phyloP scores from a whole-genome alignment of 2,797 vertebrate genomes.

The Cephalopachus bancanus region DNA sequence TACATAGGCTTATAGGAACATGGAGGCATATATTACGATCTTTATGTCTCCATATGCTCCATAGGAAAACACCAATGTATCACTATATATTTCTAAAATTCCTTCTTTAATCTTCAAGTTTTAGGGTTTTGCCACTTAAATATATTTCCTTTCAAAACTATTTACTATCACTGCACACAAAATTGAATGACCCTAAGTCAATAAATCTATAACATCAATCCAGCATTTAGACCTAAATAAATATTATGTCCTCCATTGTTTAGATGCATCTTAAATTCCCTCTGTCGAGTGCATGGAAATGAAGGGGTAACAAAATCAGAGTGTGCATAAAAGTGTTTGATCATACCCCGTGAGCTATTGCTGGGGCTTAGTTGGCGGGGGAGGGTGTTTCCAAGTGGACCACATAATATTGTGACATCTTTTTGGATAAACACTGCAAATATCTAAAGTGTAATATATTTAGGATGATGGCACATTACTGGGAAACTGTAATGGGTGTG shows the following conservation, averaged over 20 bases:
- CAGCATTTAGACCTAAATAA: background rate
- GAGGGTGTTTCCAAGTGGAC: background rate
- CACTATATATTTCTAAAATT: background rate
- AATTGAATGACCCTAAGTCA: background rate
- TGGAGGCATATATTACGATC: background rate
- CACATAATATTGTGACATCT: background rate
- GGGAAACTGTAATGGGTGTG: constrained; percentile 45
- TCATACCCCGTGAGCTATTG: background rate
- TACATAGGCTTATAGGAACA: background rate
- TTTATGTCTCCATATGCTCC: background rate
- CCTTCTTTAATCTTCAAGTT: background rate
- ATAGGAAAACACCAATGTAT: background rate
- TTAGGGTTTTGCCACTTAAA: background rate
- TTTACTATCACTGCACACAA: background rate
- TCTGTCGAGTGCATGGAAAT: background rate
- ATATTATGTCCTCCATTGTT: background rate
- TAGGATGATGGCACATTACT: constrained; percentile 53
- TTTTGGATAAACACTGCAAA: constrained; percentile 56
- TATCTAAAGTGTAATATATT: constrained; percentile 60
- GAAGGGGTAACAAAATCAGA: background rate
- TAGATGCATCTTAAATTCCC: background rate
- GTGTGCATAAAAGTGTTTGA: background rate
- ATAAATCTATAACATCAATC: background rate
- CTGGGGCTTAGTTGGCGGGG: background rate
- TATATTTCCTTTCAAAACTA: background rate